Base-by-base conservation (phyloP, 92 coral and sea anemone genomes). In the Chrysogorgia sp. region DNA sequence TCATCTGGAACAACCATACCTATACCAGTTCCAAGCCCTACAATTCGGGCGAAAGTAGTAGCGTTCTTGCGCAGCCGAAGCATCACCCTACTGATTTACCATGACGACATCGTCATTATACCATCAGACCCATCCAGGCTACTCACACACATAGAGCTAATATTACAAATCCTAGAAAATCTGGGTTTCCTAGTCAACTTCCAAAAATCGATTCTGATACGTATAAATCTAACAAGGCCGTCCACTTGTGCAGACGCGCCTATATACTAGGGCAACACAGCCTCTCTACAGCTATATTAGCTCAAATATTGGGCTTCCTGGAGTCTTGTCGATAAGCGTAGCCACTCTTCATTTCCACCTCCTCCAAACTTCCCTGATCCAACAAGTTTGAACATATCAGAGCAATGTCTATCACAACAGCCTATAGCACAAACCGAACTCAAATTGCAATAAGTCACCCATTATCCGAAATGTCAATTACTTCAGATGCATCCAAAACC, bases 51-150 rank as follows among this genome's bases (percentile, higher is more conserved):
- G 63, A 80, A 84, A 1, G 84, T 80, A 9, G 77, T 80, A 22
- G 89, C 89, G 3, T 79, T 77, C 68, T 81, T 78, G 24, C 80
- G 84, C 32, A 84, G 53, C 55, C 76, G 67, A 26, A 77, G 52
- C 41, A 77, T 77, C 37, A 74, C 80, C 24, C 60, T 84, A 20
- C 62, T 78, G 45, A 78, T 78, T 7, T 84, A 85, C 26, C 71
- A 80, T 58, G 89, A 80, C 85, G 89, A 80, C 72, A 56, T 67
- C 57, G 79, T 84, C 34, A 61, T 84, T 31, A 7, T 85, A 63
- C 79, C 81, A 17, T 55, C 58, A 52, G 40, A 56, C 31, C 64
- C 40, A 75, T 70, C 64, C 22, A 68, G 48, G 35, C 82, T 67
- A 45, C 25, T n/a, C 34, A 29, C 57, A 45, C 72, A 81, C 40